phyloP scores from a whole-genome alignment of 2,113 vertebrate species.

The Anolis sagrei region DNA sequence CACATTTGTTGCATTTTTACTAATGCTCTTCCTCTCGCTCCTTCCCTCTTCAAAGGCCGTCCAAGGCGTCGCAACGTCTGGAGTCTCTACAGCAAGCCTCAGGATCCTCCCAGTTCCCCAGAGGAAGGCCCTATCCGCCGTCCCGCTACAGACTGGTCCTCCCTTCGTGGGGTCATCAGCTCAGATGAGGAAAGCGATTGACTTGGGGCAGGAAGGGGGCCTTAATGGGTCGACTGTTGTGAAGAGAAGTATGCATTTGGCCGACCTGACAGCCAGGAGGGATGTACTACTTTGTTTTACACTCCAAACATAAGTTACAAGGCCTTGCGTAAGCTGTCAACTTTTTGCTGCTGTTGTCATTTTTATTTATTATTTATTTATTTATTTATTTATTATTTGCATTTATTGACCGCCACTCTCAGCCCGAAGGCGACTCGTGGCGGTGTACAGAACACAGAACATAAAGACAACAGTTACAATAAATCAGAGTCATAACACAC shows the following conservation, averaged over 20 bases:
- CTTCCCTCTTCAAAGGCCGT: slow-evolving; percentile 52
- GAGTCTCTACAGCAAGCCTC: slow-evolving; percentile 55
- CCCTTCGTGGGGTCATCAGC: slow-evolving; percentile 85
- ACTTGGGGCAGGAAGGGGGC: slow-evolving; percentile 16
- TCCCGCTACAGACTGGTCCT: slow-evolving; percentile 69
- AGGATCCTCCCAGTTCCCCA: slow-evolving; percentile 5
- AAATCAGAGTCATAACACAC: too few relatives aligned
- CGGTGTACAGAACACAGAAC: too few relatives aligned
- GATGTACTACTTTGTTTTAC: background rate
- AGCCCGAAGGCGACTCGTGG: too few relatives aligned
- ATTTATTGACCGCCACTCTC: too few relatives aligned
- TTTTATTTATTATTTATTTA: background rate
- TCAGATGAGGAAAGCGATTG: slow-evolving; percentile 84
- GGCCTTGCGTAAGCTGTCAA: background rate
- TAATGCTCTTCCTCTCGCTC: background rate
- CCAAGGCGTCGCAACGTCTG: slow-evolving; percentile 66
- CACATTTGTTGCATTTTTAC: background rate
- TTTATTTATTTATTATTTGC: too few relatives aligned
- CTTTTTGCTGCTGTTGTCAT: background rate
- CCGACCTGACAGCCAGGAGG: background rate
- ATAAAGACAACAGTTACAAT: too few relatives aligned
- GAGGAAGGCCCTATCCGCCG: slow-evolving; percentile 32
- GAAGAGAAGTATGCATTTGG: background rate
- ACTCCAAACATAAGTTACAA: background rate
- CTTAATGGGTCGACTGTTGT: background rate